phyloP scores from a whole-genome alignment of 1,140 invertebrate species.

The Planococcus citri region DNA sequence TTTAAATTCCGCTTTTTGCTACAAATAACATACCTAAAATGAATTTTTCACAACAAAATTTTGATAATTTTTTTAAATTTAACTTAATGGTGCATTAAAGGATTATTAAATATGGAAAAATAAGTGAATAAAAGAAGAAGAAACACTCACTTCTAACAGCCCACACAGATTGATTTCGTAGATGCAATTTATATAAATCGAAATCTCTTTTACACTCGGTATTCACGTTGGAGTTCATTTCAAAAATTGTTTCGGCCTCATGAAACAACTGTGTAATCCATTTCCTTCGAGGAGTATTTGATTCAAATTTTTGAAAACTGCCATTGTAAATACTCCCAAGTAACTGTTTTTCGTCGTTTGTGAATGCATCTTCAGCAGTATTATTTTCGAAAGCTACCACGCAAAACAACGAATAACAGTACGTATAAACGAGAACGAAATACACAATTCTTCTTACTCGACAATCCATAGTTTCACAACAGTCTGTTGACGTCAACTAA shows the following conservation, averaged over 20 bases:
- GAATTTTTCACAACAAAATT: no score
- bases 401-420: constrained; percentile 9
- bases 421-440: background rate
- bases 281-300: background rate
- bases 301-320: background rate
- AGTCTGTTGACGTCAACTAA: background rate
- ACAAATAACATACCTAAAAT: no score
- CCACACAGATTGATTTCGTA: background rate
- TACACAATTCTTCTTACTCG: background rate
- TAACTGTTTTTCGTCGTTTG: background rate
- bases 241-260: background rate
- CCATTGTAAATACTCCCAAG: background rate
- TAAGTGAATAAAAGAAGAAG: no score
- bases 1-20: no score
- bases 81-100: no score
- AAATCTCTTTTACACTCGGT: background rate
- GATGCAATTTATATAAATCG: constrained; percentile 7
- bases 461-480: background rate
- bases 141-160: constrained; percentile 10
- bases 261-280: background rate
- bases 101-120: no score
- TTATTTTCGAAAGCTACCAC: background rate
- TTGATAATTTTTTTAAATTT: no score
- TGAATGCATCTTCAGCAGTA: background rate
- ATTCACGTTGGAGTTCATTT: background rate